Evolutionary conservation across 2,888 invertebrate species (phyloP).

Genomic region (Acholoe squamosa): DNA sequence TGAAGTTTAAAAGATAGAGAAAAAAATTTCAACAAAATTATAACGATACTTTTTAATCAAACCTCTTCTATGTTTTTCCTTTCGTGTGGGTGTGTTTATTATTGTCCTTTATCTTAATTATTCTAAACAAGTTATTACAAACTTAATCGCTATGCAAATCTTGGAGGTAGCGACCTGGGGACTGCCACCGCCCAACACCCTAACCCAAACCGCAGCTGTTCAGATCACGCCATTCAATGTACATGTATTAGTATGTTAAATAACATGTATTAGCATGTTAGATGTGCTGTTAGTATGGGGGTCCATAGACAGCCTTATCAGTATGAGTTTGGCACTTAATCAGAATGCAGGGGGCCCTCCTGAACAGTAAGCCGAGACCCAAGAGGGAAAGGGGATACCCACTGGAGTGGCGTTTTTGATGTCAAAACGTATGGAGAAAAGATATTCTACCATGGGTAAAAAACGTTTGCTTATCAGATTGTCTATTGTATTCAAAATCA

Average conservation of each 20-base stretch:
- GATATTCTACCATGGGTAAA: too few species aligned
- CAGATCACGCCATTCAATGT: slow-evolving; percentile 45
- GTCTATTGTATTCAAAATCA: too few species aligned
- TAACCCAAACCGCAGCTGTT: slow-evolving; percentile 36
- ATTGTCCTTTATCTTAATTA: too few species aligned
- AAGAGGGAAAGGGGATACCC: neutral
- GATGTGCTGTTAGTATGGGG: neutral
- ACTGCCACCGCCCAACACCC: slow-evolving; percentile 41
- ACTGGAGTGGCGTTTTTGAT: too few species aligned
- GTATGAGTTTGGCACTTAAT: slow-evolving; percentile 1
- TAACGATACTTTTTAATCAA: too few species aligned
- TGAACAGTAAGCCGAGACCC: slow-evolving; percentile 16
- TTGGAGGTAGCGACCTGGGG: slow-evolving; percentile 19
- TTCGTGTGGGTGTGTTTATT: too few species aligned
- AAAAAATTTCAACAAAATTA: too few species aligned
- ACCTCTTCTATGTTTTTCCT: too few species aligned
- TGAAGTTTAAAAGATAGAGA: too few species aligned
- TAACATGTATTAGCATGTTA: slow-evolving; percentile 37
- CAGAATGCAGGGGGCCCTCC: slow-evolving; percentile 32
- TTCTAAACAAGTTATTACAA: neutral
- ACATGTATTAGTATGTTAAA: slow-evolving; percentile 31
- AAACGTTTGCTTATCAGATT: too few species aligned
- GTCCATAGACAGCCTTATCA: neutral
- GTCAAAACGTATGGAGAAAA: too few species aligned
- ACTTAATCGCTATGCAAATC: neutral